These are phyloP conservation scores for Axea sp. DNA, from an alignment of 2,888 invertebrate genomes.

Conservation along the genomic window DNA sequence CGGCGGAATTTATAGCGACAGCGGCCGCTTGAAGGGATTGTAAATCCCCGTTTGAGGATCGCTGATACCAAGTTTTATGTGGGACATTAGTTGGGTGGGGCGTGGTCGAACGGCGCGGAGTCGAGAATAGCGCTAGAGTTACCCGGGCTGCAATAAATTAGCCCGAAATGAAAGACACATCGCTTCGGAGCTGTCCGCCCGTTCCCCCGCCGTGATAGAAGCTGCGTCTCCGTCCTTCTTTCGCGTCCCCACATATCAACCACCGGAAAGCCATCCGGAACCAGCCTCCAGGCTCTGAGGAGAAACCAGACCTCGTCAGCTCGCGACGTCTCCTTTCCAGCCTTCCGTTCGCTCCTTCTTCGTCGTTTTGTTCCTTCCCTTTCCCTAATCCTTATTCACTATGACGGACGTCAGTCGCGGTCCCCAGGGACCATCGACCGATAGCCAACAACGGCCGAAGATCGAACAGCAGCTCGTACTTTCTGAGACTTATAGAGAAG, in stretches of 20 bases:
- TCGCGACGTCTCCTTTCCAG: conserved; percentile 50
- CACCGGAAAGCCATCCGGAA: conserved; percentile 57
- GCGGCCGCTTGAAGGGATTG: conserved; percentile 79
- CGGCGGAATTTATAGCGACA: conserved; percentile 77
- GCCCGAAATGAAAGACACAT: conserved; percentile 80
- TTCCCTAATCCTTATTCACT: conserved; percentile 41
- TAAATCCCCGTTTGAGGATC: conserved; percentile 80
- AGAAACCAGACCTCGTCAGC: conserved; percentile 65
- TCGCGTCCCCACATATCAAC: conserved; percentile 57
- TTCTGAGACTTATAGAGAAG: conserved; percentile 22
- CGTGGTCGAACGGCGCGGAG: conserved; percentile 75
- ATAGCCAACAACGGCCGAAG: conserved; percentile 11
- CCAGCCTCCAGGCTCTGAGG: conserved; percentile 64
- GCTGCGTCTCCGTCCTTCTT: conserved; percentile 69
- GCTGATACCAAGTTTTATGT: conserved; percentile 80
- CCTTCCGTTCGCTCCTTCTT: conserved; percentile 22
- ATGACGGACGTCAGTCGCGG: conserved; percentile 61
- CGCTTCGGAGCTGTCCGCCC: conserved; percentile 79
- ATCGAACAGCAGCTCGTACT: conserved; percentile 11
- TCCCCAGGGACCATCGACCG: conserved; percentile 51
- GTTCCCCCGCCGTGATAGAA: conserved; percentile 79
- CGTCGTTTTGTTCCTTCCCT: conserved; percentile 9
- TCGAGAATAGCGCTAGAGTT: conserved; percentile 69
- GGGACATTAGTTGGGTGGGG: conserved; percentile 79
- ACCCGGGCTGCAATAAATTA: conserved; percentile 78